Evolutionary conservation across 2,797 vertebrate species (phyloP).

Genomic region (Masticophis lateralis): DNA sequence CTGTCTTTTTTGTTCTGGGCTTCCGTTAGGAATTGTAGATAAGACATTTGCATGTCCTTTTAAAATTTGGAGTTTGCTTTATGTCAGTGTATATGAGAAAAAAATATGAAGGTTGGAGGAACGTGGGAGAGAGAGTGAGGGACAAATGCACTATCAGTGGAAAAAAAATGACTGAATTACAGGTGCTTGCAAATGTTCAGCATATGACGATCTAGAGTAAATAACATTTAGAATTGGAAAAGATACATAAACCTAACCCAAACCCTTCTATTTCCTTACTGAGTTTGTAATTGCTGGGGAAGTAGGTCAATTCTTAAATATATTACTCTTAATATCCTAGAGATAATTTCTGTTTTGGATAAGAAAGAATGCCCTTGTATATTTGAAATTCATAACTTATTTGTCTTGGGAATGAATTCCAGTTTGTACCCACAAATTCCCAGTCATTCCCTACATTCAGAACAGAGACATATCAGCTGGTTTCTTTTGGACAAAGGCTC

Average conservation of each 20-base stretch:
- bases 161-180: conserved; percentile 38
- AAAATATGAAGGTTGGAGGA: not conserved
- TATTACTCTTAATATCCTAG: not conserved
- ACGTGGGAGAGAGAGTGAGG: not conserved
- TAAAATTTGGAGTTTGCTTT: not conserved
- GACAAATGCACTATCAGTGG: conserved; percentile 34
- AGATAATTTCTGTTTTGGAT: not conserved
- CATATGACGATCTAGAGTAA: conserved; percentile 27
- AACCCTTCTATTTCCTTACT: not conserved
- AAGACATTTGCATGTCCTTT: not conserved
- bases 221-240: conserved; percentile 35
- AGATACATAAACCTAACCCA: conserved; percentile 4
- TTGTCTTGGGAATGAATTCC: not conserved
- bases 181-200: conserved; percentile 29
- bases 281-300: not conserved
- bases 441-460: not conserved
- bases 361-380: not conserved
- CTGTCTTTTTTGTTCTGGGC: not conserved
- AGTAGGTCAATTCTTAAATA: not conserved
- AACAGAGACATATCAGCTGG: not conserved
- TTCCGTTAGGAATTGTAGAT: conserved; percentile 21
- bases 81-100: not conserved
- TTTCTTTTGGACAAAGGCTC: not conserved
- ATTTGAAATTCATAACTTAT: not conserved
- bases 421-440: not conserved